These are phyloP conservation scores for Planococcus citri DNA, from an alignment of 1,140 invertebrate genomes.

Conservation along the genomic window DNA sequence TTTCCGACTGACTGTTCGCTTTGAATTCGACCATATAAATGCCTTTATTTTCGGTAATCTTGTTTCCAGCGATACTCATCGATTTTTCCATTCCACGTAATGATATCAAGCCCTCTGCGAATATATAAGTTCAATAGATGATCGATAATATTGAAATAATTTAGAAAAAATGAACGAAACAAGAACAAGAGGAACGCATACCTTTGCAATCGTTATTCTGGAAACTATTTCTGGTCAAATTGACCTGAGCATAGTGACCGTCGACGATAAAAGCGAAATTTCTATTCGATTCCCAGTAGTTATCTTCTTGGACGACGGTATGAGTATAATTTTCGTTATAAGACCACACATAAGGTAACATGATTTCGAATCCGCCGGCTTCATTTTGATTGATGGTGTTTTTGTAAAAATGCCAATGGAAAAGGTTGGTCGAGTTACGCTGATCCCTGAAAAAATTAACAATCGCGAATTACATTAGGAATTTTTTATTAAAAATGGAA, in stretches of 20 bases:
- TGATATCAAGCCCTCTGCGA: slow-evolving; percentile 56
- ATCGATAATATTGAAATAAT: neutral
- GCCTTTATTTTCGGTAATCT: slow-evolving; percentile 67
- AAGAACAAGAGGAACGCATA: slow-evolving; percentile 56
- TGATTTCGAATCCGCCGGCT: slow-evolving; percentile 68
- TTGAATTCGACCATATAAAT: slow-evolving; percentile 79
- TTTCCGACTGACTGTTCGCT: slow-evolving; percentile 85
- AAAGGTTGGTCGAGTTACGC: slow-evolving; percentile 83
- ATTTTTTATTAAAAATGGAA: too few relatives aligned
- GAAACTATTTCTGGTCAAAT: slow-evolving; percentile 75
- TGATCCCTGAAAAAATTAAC: slow-evolving; percentile 51
- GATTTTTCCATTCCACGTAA: slow-evolving; percentile 95
- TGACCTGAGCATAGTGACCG: slow-evolving; percentile 79
- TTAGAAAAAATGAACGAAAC: neutral
- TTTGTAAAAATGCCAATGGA: slow-evolving; percentile 82
- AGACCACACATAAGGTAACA: slow-evolving; percentile 84
- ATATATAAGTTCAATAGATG: slow-evolving; percentile 4
- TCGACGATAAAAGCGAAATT: slow-evolving; percentile 71
- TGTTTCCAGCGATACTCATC: slow-evolving; percentile 58
- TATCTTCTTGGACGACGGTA: slow-evolving; percentile 70
- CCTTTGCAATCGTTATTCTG: slow-evolving; percentile 65
- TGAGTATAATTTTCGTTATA: slow-evolving; percentile 92
- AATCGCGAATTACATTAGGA: too few relatives aligned
- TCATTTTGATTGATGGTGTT: slow-evolving; percentile 74
- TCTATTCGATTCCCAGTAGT: slow-evolving; percentile 72